Percentiles rank a stretch among this genome's conserved stretches.
phyloP scores from a whole-genome alignment of 2,797 vertebrate species.

The Okamejei kenojei region DNA sequence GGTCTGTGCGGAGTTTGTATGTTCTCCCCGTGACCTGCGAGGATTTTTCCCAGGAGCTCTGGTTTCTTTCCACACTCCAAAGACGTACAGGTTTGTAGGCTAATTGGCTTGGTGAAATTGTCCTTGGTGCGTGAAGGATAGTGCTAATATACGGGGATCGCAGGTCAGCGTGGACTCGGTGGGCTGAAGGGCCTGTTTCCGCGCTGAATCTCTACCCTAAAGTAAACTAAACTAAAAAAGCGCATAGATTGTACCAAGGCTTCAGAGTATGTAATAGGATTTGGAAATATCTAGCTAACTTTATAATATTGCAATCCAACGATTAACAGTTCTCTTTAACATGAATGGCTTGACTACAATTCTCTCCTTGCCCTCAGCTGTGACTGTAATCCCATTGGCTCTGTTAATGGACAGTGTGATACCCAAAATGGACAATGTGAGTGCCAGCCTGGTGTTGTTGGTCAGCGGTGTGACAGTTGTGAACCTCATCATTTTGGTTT shows the following conservation, averaged over 20 bases:
- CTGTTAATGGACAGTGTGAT: conserved; percentile 86
- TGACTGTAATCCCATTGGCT: conserved; percentile 79
- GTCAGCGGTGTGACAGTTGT: conserved; percentile 74
- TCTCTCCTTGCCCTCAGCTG: conserved; percentile 59
- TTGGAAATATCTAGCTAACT: background rate
- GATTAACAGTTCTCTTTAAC: background rate
- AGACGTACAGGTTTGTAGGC: no score
- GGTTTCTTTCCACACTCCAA: no score
- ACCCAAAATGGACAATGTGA: conserved; percentile 80
- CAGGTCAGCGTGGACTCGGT: no score
- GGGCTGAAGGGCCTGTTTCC: no score
- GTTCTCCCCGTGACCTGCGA: no score
- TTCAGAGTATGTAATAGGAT: background rate
- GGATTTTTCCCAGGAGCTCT: no score
- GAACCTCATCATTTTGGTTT: conserved; percentile 91
- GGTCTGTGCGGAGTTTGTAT: no score
- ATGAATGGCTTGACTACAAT: conserved; percentile 22
- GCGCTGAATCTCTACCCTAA: no score
- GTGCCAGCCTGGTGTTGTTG: conserved; percentile 81
- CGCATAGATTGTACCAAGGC: background rate
- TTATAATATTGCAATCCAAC: background rate
- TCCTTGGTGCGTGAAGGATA: no score
- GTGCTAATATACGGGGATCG: no score
- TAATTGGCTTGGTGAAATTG: no score
- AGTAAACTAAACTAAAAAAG: no score